Conservation (phyloP, 2,888 invertebrate genomes). For the Pimpla rufipes region DNA sequence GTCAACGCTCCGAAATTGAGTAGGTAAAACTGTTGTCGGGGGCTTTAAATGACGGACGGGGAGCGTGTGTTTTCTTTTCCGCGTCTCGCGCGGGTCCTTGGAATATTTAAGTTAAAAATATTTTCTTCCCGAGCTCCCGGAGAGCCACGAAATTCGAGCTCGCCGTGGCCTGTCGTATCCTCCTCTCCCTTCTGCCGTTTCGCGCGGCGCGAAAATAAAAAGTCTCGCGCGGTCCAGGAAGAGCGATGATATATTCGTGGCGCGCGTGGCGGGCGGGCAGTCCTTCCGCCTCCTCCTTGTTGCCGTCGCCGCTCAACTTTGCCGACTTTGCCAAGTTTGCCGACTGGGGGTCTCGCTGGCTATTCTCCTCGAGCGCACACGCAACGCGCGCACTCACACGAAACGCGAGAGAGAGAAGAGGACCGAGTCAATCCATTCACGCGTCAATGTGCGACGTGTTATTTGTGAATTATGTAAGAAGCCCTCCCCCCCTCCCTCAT, state of each 20-base stretch:
- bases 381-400: conserved; percentile 11
- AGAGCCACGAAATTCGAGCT: conserved; percentile 13
- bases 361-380: conserved; percentile 1
- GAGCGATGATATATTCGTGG: conserved; percentile 38
- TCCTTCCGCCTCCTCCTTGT: conserved; percentile 44
- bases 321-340: conserved; percentile 15
- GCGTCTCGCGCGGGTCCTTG: background rate
- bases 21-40: background rate
- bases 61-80: background rate
- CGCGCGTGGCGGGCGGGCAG: conserved; percentile 23
- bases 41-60: background rate
- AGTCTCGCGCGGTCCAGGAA: background rate
- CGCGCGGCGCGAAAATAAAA: background rate
- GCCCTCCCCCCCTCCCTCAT: conserved; percentile 20
- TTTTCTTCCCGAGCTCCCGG: too few species aligned
- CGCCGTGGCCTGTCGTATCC: conserved; percentile 3
- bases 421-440: conserved; percentile 34
- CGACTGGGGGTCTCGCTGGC: conserved; percentile 28
- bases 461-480: background rate
- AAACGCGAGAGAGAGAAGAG: background rate
- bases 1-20: background rate
- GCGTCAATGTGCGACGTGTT: conserved; percentile 10
- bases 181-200: conserved; percentile 29
- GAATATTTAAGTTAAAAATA: background rate
- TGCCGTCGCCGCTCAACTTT: conserved; percentile 27